Evolutionary conservation across 2,113 vertebrate genomes (phyloP).

Genomic region (Ptychochromis oligacanthus): DNA sequence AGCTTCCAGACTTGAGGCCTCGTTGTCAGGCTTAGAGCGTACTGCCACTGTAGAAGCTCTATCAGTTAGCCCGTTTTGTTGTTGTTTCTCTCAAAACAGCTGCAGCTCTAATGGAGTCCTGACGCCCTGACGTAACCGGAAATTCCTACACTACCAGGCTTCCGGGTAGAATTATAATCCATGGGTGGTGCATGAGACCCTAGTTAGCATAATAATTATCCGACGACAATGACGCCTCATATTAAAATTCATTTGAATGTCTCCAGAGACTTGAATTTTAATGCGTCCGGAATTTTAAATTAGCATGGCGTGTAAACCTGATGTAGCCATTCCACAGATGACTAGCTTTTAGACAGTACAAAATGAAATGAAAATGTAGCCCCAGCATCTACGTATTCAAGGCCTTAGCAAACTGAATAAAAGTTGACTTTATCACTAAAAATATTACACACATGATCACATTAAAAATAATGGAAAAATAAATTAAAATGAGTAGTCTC

Average conservation of each 20-base stretch:
- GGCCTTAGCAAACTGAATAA: neutral
- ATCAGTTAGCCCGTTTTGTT: conserved; percentile 82
- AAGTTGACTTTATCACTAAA: neutral
- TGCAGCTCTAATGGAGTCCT: conserved; percentile 91
- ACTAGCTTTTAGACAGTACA: neutral
- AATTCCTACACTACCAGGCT: conserved; percentile 87
- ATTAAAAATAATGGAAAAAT: neutral
- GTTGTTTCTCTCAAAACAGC: conserved; percentile 86
- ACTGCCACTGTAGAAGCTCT: conserved; percentile 65
- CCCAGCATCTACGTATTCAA: neutral
- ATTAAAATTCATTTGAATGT: conserved; percentile 7
- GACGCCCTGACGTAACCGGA: conserved; percentile 88
- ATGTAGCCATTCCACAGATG: neutral
- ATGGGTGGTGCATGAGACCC: conserved; percentile 59
- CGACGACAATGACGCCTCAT: neutral
- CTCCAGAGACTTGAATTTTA: conserved; percentile 1
- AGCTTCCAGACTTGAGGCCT: conserved; percentile 82
- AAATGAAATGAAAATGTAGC: neutral
- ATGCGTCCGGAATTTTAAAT: neutral
- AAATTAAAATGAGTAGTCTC: neutral
- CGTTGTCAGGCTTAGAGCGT: conserved; percentile 75
- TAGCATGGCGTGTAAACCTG: too few species aligned
- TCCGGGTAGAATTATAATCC: conserved; percentile 82
- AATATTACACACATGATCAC: neutral
- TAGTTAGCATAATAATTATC: conserved; percentile 55